Base-by-base conservation (phyloP, 2,888 invertebrate species). In the Pediacus dermestoides region DNA sequence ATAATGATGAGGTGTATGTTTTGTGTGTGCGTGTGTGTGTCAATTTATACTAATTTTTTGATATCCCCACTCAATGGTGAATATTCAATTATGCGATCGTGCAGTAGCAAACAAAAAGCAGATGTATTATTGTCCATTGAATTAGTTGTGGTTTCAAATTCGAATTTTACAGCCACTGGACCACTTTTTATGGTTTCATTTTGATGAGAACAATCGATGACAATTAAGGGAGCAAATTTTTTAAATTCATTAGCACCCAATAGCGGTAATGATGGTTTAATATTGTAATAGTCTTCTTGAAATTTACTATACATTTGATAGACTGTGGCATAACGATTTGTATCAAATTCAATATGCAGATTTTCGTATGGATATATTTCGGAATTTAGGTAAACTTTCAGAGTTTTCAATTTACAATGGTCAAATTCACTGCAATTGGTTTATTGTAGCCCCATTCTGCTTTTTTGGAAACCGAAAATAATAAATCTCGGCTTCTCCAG, bases 401-500 rank as follows among this genome's bases (percentile, higher is more conserved):
- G 37, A 45, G 67, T 60, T 10, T 42, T 58, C 16, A 66, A 16
- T 13, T 61, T 50, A 44, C 64, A 64, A 39, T 60, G 38, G 36
- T 48, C 30, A 34, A 48, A 48, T 28, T 26, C 6, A 31, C 42
- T 46, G 12, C 38, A 16, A 44, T 64, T 52, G 16, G 30, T 43
- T 10, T 12, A 12, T 35, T 37, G 56, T 49, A 8, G 58, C 44
- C 57, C 57, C 49, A 58, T 58, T 46, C 55, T 50, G 34, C 56
- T 49, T n/a, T 57, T 64, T 54, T 70, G 66, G 10, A 66, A 52
- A 7, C 53, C 66, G 16, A 67, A 32, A 21, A 68, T 59, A 10
- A 67, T 44, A 50, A 46, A 66, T 34, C 65, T 36, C 2, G 65
- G 66, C 44, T 66, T 67, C 49, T 68, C 66, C 25, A 66, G 39